Conservation (phyloP, 2,888 invertebrate species). For the Empis livida region DNA sequence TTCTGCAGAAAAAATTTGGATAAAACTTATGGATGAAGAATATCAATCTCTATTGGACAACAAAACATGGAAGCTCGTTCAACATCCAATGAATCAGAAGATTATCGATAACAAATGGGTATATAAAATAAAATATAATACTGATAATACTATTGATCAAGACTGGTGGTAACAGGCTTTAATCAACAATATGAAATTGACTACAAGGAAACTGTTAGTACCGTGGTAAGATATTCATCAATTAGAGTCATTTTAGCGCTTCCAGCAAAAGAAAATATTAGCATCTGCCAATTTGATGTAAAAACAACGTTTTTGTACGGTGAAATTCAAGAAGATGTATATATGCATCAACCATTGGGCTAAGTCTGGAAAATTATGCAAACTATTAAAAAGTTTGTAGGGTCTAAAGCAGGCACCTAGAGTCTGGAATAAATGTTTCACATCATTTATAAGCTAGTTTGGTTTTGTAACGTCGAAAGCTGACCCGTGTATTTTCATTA, state of each 20-base stretch:
- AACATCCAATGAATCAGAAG: conserved; percentile 1
- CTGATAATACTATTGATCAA: conserved; percentile 4
- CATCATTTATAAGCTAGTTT: conserved; percentile 13
- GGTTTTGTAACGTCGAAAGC: conserved; percentile 13
- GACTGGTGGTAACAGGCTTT: conserved; percentile 21
- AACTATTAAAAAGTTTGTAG: conserved; percentile 14
- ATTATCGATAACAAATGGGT: conserved; percentile 6
- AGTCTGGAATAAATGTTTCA: conserved; percentile 17
- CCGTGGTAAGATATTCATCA: conserved; percentile 18
- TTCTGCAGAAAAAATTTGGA: neutral
- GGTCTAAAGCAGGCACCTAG: conserved; percentile 17
- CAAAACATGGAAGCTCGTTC: neutral
- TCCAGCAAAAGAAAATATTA: conserved; percentile 9
- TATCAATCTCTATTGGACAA: neutral
- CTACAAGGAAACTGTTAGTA: conserved; percentile 22
- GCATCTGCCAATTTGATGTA: conserved; percentile 11
- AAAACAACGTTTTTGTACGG: conserved; percentile 12
- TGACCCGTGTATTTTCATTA: conserved; percentile 19
- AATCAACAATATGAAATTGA: conserved; percentile 18
- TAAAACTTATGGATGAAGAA: neutral
- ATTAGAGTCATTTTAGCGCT: conserved; percentile 15
- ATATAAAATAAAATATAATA: neutral
- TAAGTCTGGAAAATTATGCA: conserved; percentile 12
- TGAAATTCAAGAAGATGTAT: conserved; percentile 9
- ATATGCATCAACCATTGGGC: conserved; percentile 12